Base-by-base conservation (phyloP, 1,140 invertebrate genomes). In the Anagrus nilaparvatae region DNA sequence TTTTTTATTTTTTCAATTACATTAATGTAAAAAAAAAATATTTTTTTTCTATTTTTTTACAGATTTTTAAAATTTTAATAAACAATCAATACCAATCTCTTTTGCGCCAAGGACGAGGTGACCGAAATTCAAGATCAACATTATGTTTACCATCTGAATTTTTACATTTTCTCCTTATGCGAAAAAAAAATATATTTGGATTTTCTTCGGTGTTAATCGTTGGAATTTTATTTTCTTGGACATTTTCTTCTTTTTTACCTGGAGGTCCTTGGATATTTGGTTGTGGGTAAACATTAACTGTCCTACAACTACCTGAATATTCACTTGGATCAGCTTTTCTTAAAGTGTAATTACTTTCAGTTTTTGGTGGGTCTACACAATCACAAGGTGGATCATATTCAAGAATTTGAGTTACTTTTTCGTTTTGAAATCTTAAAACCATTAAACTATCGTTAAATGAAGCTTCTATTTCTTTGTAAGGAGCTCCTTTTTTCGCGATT, bases 121-220 rank as follows among this genome's bases (percentile, higher is more conserved):
- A 39, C 13, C 51, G 50, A 12, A 63, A 61, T 34, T 65, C 60
- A 1, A 67, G 10, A 19, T 65, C 54, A 3, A 66, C 43, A 20
- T 54, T 56, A n/a, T 54, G 50, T 18, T 47, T 57, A 28, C 46
- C 53, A 5, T 59, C 53, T 1, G 35, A 42, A 2, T 40, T 33
- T 4, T 43, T 40, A 5, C 41, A 43, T 20, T 43, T 55, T 41
- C 58, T 66, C 29, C 36, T 49, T 12, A 67, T 54, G 34, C 53
- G 60, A 5, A 67, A 34, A 1, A 59, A 13, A 41, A 66, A 68
- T 21, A 63, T 56, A 45, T 68, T 67, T 3, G 62, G 63, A 53
- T 68, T 68, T 32, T 63, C 54, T 14, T 56, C 52, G 0, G 35
- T 5, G 35, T 54, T 45, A 5, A 49, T 53, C 6, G 40, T 19